Conservation (phyloP, 2,113 vertebrate species). For the Castor canadensis region DNA sequence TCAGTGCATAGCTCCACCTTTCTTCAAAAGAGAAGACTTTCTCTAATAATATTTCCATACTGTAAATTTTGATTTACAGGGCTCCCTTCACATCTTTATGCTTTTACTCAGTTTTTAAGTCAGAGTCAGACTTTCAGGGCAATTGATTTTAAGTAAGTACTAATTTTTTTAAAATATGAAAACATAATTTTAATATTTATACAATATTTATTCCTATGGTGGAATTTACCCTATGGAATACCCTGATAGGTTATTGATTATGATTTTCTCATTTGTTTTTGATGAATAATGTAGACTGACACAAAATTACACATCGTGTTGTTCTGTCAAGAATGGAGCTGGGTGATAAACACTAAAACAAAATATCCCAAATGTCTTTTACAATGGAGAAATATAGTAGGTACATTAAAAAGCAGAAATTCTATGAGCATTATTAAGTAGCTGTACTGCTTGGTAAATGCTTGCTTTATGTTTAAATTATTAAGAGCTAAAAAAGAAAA, state of each 20-base stretch:
- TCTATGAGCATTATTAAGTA: background rate
- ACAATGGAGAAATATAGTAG: background rate
- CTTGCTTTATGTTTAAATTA: conserved; percentile 35
- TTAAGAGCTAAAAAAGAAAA: background rate
- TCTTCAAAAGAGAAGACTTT: background rate
- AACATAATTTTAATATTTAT: background rate
- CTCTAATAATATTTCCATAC: background rate
- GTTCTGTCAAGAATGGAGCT: background rate
- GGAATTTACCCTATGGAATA: background rate
- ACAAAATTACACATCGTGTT: background rate
- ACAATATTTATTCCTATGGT: no score
- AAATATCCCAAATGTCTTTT: background rate
- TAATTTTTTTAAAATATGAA: background rate
- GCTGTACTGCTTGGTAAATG: background rate
- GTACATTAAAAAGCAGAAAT: background rate
- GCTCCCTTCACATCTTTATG: background rate
- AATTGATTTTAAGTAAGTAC: background rate
- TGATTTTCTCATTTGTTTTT: conserved; percentile 27
- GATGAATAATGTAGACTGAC: conserved; percentile 36
- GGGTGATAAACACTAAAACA: background rate
- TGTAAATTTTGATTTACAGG: background rate
- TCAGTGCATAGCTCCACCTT: background rate
- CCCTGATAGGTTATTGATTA: background rate
- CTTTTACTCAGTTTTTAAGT: background rate
- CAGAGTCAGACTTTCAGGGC: background rate